Evolutionary conservation across 2,888 invertebrate species (phyloP).

Genomic region (Coelinius sp.): DNA sequence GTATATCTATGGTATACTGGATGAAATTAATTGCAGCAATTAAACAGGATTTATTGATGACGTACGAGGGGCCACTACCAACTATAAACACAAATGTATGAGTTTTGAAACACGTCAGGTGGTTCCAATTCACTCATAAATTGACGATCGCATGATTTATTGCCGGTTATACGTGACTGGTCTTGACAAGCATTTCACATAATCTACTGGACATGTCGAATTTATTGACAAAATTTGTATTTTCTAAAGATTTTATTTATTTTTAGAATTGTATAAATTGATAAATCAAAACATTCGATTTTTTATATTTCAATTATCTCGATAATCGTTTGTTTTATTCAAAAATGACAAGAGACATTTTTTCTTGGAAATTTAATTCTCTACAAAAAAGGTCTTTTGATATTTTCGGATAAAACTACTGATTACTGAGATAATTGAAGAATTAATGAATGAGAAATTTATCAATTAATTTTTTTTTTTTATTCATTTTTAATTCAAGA

Average conservation of each 20-base stretch:
- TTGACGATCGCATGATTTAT: not conserved
- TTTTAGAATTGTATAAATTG: too few species aligned
- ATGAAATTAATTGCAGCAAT: constrained; percentile 11
- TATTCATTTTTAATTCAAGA: too few species aligned
- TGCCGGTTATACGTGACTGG: not conserved
- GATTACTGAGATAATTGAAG: too few species aligned
- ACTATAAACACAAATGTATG: not conserved
- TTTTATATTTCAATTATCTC: too few species aligned
- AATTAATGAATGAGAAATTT: too few species aligned
- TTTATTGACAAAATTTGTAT: not conserved
- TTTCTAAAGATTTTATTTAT: not conserved
- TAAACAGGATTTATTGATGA: constrained; percentile 10
- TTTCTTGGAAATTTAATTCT: too few species aligned
- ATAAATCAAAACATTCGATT: too few species aligned
- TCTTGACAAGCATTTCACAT: constrained; percentile 12
- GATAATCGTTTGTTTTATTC: too few species aligned
- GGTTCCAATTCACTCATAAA: constrained; percentile 4
- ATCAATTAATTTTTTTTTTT: too few species aligned
- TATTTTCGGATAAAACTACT: too few species aligned
- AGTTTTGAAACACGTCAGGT: constrained; percentile 17
- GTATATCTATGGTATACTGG: constrained; percentile 5
- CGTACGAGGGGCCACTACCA: not conserved
- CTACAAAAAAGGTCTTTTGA: too few species aligned
- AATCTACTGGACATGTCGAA: not conserved
- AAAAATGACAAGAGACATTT: too few species aligned